Evolutionary conservation across 2,888 invertebrate genomes (phyloP).

Genomic region (Sialis lutaria): DNA sequence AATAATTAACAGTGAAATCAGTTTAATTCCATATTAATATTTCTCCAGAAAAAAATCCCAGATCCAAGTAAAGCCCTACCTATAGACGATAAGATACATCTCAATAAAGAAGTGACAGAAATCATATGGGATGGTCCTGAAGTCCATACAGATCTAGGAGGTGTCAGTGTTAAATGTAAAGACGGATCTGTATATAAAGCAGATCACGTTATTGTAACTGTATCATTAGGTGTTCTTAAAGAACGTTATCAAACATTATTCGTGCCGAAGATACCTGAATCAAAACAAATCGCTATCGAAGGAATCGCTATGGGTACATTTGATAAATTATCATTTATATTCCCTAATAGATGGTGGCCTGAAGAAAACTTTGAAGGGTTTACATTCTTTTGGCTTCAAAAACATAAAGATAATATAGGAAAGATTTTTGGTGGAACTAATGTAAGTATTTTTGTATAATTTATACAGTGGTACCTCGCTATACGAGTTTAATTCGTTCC

Average conservation of each 20-base stretch:
- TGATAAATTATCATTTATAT: constrained; percentile 46
- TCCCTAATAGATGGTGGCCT: constrained; percentile 49
- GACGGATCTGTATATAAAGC: constrained; percentile 35
- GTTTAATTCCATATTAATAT: neutral
- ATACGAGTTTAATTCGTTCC: no score
- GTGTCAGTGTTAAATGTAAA: constrained; percentile 26
- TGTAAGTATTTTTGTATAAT: neutral
- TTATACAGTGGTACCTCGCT: no score
- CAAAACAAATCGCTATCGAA: constrained; percentile 36
- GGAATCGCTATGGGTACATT: constrained; percentile 43
- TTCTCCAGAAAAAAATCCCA: constrained; percentile 19
- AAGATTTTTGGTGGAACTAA: neutral
- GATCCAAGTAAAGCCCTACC: constrained; percentile 14
- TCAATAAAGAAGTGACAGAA: constrained; percentile 20
- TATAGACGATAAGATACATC: constrained; percentile 18
- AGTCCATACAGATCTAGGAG: constrained; percentile 7
- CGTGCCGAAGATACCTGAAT: constrained; percentile 31
- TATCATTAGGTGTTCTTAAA: constrained; percentile 53
- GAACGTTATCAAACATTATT: constrained; percentile 33
- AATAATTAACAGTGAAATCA: constrained; percentile 2
- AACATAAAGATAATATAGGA: constrained; percentile 22
- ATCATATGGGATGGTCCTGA: constrained; percentile 16
- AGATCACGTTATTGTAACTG: constrained; percentile 47
- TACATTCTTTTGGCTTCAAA: constrained; percentile 36
- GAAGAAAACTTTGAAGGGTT: constrained; percentile 27